Percentiles rank a stretch among this genome's conserved stretches.
Evolutionary conservation across 2,113 vertebrate genomes (phyloP).

Genomic region (Pygathrix nemaeus): DNA sequence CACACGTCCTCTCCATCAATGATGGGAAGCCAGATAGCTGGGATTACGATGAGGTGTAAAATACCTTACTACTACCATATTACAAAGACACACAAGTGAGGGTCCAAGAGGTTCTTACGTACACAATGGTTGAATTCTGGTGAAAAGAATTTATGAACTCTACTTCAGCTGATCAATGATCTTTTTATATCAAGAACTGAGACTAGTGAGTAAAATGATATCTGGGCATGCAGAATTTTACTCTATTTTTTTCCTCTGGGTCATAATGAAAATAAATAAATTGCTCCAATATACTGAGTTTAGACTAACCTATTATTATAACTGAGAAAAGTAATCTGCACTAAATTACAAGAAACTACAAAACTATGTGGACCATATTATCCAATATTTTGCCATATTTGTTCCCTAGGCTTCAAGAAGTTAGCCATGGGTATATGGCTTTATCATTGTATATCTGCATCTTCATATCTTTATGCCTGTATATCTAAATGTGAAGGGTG

Average conservation of each 20-base stretch:
- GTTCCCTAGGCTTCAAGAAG: not conserved
- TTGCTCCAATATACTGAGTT: not conserved
- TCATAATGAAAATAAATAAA: not conserved
- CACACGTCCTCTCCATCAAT: not conserved
- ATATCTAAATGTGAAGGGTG: not conserved
- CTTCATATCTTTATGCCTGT: not conserved
- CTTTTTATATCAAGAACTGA: not conserved
- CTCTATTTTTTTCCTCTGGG: not conserved
- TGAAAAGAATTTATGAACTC: not conserved
- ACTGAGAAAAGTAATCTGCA: not conserved
- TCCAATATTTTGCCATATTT: not conserved
- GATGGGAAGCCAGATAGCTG: not conserved
- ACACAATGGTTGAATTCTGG: not conserved
- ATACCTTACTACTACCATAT: not conserved
- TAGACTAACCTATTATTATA: not conserved
- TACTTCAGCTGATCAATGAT: not conserved
- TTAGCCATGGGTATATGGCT: not conserved
- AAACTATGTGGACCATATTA: not conserved
- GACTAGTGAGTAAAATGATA: not conserved
- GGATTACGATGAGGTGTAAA: not conserved
- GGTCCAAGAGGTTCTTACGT: not conserved
- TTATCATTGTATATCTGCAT: not conserved
- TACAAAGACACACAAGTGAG: not conserved
- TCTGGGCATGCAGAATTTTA: not conserved
- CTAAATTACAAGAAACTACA: not conserved